These are phyloP conservation scores for Lepilemur septentrionalis DNA, from an alignment of 2,797 vertebrate genomes.

Conservation along the genomic window DNA sequence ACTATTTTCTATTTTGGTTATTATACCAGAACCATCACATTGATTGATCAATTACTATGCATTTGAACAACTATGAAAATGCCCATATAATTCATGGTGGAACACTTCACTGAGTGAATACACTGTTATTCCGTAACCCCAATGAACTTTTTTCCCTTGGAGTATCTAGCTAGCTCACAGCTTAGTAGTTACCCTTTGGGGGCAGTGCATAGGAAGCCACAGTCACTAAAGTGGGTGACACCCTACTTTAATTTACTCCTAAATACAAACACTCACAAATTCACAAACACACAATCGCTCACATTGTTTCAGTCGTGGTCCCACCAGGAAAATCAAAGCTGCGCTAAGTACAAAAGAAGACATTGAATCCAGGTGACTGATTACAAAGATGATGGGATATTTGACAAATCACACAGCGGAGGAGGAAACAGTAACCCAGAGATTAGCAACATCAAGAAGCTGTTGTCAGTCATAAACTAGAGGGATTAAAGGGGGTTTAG, in stretches of 20 bases:
- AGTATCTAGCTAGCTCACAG: not conserved
- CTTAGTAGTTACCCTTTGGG: not conserved
- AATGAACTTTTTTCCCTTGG: not conserved
- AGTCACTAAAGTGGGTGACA: not conserved
- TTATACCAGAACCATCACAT: not conserved
- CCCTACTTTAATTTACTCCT: not conserved
- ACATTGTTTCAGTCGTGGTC: not conserved
- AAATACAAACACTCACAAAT: not conserved
- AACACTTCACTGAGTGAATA: not conserved
- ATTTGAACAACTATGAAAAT: constrained; percentile 5
- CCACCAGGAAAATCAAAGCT: not conserved
- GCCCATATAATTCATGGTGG: not conserved
- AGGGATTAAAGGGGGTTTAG: not conserved
- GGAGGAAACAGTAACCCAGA: not conserved
- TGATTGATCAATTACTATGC: not conserved
- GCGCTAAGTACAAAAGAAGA: not conserved
- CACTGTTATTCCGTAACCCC: not conserved
- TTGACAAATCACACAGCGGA: not conserved
- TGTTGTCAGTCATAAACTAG: not conserved
- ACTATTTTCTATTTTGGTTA: constrained; percentile 23
- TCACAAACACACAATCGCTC: not conserved
- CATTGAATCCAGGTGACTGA: not conserved
- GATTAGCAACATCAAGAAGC: not conserved
- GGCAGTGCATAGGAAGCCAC: not conserved
- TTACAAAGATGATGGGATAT: not conserved